A percentile compares a stretch with the other conserved stretches of the same genome.
Conservation (phyloP, 1,140 invertebrate species). For the Batillaria attramentaria region DNA sequence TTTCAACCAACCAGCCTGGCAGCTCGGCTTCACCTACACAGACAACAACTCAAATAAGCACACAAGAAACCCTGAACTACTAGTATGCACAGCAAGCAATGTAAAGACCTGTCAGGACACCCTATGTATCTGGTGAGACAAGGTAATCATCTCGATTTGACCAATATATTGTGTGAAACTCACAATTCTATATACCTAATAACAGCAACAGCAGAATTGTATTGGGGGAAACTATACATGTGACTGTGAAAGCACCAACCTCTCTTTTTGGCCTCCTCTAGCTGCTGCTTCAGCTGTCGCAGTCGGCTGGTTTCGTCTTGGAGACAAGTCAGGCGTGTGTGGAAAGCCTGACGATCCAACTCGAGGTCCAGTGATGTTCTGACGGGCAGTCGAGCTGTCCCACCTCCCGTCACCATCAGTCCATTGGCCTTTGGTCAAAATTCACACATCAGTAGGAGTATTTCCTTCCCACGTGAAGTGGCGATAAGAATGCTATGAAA, state of each 20-base stretch:
- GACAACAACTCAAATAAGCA: too few species aligned
- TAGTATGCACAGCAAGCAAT: too few species aligned
- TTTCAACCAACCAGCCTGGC: slow-evolving; percentile 88
- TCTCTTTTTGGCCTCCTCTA: slow-evolving; percentile 67
- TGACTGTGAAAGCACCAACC: slow-evolving; percentile 34
- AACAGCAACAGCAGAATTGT: too few species aligned
- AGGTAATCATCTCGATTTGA: too few species aligned
- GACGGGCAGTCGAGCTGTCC: slow-evolving; percentile 65
- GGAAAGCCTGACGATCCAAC: slow-evolving; percentile 89
- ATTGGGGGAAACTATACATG: not conserved
- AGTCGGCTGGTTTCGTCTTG: slow-evolving; percentile 88
- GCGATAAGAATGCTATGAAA: too few species aligned
- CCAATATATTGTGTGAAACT: too few species aligned
- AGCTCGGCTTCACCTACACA: slow-evolving; percentile 82
- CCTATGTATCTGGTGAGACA: too few species aligned
- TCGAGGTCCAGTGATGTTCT: slow-evolving; percentile 93
- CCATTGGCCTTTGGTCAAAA: slow-evolving; percentile 30
- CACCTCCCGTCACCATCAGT: not conserved
- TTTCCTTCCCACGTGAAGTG: too few species aligned
- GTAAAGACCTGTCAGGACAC: too few species aligned
- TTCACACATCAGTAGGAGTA: too few species aligned
- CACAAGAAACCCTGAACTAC: too few species aligned
- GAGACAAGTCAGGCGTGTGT: slow-evolving; percentile 84
- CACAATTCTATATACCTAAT: too few species aligned
- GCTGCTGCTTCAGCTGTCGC: slow-evolving; percentile 80